A percentile compares a stretch with the other conserved stretches of the same genome.
These are phyloP conservation scores for Sorex fumeus DNA, from an alignment of 2,113 vertebrate genomes.

Conservation along the genomic window DNA sequence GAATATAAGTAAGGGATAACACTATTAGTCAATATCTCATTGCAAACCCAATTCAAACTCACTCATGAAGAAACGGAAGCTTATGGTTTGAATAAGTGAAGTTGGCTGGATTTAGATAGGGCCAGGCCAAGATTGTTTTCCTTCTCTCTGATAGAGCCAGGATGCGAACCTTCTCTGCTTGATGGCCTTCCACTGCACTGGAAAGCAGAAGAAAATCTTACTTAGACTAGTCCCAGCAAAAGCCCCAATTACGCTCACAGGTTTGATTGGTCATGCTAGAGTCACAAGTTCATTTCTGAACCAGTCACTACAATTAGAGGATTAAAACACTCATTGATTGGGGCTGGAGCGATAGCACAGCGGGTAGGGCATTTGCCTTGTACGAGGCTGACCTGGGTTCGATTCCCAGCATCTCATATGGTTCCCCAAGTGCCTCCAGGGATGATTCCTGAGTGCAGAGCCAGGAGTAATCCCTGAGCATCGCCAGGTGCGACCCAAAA, in stretches of 20 bases:
- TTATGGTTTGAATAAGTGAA: not conserved
- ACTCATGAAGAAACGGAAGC: not conserved
- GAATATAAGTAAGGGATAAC: not conserved
- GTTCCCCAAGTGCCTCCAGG: too few species aligned
- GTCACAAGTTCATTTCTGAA: not conserved
- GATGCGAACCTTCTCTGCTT: not conserved
- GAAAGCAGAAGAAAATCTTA: not conserved
- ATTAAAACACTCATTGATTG: not conserved
- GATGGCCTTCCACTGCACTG: not conserved
- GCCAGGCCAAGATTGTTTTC: not conserved
- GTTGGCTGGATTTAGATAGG: conserved; percentile 9
- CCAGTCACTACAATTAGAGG: not conserved
- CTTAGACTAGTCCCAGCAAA: not conserved
- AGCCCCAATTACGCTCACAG: not conserved
- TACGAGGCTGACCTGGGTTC: too few species aligned
- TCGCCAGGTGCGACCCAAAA: too few species aligned
- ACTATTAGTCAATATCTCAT: not conserved
- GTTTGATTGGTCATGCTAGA: not conserved
- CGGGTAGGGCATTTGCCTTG: too few species aligned
- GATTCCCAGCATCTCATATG: too few species aligned
- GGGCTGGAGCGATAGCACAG: too few species aligned
- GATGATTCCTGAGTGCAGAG: too few species aligned
- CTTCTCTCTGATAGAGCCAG: not conserved
- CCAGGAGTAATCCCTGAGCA: too few species aligned
- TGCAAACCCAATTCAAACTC: conserved; percentile 38